Conservation (phyloP, 2,888 invertebrate genomes). For the Ceramica pisi region DNA sequence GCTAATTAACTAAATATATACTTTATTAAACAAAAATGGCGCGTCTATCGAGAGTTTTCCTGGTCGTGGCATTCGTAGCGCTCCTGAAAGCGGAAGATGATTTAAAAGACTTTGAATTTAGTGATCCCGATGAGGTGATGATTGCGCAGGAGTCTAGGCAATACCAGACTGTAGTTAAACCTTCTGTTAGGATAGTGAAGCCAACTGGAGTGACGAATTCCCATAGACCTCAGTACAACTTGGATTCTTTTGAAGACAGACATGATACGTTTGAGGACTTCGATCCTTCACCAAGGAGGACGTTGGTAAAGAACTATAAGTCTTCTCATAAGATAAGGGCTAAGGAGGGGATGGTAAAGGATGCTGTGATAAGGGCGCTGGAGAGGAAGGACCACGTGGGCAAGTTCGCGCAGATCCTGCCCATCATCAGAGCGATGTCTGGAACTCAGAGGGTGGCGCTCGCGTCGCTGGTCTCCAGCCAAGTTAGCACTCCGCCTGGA, state of each 20-base stretch:
- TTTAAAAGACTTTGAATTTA: slow-evolving; percentile 81
- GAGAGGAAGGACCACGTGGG: slow-evolving; percentile 91
- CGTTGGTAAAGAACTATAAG: slow-evolving; percentile 78
- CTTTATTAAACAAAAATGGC: slow-evolving; percentile 72
- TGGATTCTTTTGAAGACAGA: slow-evolving; percentile 84
- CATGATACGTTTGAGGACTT: slow-evolving; percentile 73
- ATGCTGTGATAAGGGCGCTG: slow-evolving; percentile 90
- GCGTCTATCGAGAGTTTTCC: slow-evolving; percentile 65
- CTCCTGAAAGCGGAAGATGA: slow-evolving; percentile 75
- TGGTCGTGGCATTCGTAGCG: slow-evolving; percentile 71
- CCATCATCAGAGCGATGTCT: slow-evolving; percentile 92
- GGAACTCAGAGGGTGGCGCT: slow-evolving; percentile 91
- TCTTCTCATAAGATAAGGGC: slow-evolving; percentile 75
- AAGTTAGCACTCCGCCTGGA: slow-evolving; percentile 90
- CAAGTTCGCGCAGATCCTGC: slow-evolving; percentile 92
- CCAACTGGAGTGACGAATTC: slow-evolving; percentile 85
- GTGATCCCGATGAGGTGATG: slow-evolving; percentile 84
- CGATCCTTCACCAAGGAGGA: slow-evolving; percentile 73
- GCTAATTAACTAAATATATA: slow-evolving; percentile 16
- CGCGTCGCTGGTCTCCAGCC: slow-evolving; percentile 92
- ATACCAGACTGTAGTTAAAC: slow-evolving; percentile 82
- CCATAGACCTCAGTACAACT: slow-evolving; percentile 86
- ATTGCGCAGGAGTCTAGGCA: slow-evolving; percentile 87
- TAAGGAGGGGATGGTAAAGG: slow-evolving; percentile 88
- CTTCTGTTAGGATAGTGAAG: slow-evolving; percentile 80